These are phyloP conservation scores for Monochamus alternatus DNA, from an alignment of 2,888 invertebrate species.

Conservation along the genomic window DNA sequence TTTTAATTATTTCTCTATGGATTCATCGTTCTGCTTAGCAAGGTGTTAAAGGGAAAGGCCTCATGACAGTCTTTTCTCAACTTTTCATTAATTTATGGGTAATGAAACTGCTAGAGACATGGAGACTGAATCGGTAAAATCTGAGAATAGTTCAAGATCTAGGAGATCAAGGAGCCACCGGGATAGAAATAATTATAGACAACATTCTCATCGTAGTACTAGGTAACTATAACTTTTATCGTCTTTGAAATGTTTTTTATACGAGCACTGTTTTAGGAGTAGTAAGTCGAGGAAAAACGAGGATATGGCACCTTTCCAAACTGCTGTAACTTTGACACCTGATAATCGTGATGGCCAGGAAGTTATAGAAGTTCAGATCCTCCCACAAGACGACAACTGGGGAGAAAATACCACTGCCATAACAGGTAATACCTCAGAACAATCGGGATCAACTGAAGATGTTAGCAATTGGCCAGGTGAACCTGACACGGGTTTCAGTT, in stretches of 20 bases:
- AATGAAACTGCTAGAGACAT: constrained; percentile 76
- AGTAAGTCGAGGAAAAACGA: constrained; percentile 78
- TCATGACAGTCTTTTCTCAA: constrained; percentile 30
- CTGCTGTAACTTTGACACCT: constrained; percentile 86
- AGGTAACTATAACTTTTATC: constrained; percentile 71
- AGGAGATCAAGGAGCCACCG: constrained; percentile 79
- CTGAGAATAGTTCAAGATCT: constrained; percentile 90
- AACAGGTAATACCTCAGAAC: constrained; percentile 96
- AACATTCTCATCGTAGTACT: constrained; percentile 79
- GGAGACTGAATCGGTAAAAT: constrained; percentile 96
- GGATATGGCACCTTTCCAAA: constrained; percentile 90
- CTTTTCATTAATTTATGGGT: constrained; percentile 65
- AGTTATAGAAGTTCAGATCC: constrained; percentile 95
- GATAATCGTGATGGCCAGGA: constrained; percentile 90
- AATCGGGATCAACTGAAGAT: constrained; percentile 94
- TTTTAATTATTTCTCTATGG: constrained; percentile 7
- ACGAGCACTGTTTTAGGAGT: constrained; percentile 66
- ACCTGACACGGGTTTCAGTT: constrained; percentile 81
- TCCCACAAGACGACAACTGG: constrained; percentile 98
- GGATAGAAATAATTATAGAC: constrained; percentile 74
- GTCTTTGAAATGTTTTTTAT: constrained; percentile 15
- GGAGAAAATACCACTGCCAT: constrained; percentile 98
- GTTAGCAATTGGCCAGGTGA: constrained; percentile 87
- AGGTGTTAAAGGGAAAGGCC: constrained; percentile 19
- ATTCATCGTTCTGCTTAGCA: constrained; percentile 10